Percentiles rank a stretch among this genome's conserved stretches.
Conservation (phyloP, 2,113 vertebrate species). For the Opisthocomus hoazin region DNA sequence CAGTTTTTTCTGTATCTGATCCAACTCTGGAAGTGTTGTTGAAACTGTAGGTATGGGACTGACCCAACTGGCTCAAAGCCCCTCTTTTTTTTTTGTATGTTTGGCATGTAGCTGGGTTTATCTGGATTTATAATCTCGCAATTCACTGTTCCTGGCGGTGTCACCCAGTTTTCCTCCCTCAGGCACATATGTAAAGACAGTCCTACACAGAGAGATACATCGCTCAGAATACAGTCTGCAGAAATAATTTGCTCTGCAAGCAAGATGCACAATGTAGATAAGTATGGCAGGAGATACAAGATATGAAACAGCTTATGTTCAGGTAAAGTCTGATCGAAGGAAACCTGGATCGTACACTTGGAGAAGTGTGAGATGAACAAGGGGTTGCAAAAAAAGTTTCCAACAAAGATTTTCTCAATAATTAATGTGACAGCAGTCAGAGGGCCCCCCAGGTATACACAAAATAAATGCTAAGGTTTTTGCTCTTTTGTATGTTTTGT, state of each 20-base stretch:
- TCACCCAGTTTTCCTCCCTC: neutral
- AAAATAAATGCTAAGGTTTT: neutral
- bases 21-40: neutral
- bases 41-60: neutral
- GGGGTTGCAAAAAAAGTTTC: neutral
- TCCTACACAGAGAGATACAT: neutral
- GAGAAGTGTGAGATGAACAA: neutral
- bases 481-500: neutral
- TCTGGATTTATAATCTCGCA: neutral
- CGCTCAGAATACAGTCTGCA: neutral
- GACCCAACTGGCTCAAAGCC: neutral
- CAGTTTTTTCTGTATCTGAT: neutral
- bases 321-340: neutral
- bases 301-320: neutral
- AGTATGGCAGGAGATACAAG: neutral
- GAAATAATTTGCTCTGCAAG: neutral
- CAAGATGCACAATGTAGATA: neutral
- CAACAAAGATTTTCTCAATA: neutral
- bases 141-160: neutral
- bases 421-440: neutral
- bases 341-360: neutral
- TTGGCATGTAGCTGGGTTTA: neutral
- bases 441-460: too few relatives aligned
- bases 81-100: accelerated
- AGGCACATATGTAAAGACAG: neutral